These are phyloP conservation scores for Aphrophora alni DNA, from an alignment of 2,888 invertebrate genomes.

Conservation along the genomic window DNA sequence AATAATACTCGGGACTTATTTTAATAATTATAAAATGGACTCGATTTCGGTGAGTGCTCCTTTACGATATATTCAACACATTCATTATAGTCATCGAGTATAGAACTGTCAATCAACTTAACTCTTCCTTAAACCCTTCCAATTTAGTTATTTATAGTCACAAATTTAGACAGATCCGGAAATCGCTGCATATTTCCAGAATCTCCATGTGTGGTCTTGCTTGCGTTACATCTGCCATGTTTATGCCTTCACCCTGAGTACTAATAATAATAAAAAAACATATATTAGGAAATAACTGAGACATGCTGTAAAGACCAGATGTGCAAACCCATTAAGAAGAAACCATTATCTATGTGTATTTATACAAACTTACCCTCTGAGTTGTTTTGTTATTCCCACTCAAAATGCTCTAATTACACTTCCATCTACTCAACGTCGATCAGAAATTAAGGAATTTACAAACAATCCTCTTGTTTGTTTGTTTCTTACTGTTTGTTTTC, in stretches of 20 bases:
- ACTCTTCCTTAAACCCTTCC: no score
- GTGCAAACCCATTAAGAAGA: neutral
- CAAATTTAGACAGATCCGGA: no score
- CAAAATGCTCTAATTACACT: neutral
- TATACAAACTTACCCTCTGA: neutral
- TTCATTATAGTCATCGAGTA: no score
- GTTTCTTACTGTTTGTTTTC: neutral
- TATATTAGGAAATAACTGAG: slow-evolving; percentile 5
- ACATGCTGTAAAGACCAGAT: neutral
- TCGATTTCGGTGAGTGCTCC: no score
- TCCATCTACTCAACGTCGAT: neutral
- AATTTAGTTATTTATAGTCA: no score
- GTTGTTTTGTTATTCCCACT: neutral
- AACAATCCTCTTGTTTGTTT: neutral
- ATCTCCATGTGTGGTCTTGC: neutral
- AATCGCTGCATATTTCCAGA: neutral
- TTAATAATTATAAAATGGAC: no score
- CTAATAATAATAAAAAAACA: slow-evolving; percentile 7
- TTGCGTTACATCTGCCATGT: slow-evolving; percentile 2
- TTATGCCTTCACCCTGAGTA: neutral
- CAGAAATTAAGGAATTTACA: neutral
- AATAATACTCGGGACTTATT: no score
- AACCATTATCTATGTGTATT: slow-evolving; percentile 9
- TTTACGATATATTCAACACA: no score
- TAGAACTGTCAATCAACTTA: no score